Base-by-base conservation (phyloP, 1,140 invertebrate species). In the Dryas iulia region DNA sequence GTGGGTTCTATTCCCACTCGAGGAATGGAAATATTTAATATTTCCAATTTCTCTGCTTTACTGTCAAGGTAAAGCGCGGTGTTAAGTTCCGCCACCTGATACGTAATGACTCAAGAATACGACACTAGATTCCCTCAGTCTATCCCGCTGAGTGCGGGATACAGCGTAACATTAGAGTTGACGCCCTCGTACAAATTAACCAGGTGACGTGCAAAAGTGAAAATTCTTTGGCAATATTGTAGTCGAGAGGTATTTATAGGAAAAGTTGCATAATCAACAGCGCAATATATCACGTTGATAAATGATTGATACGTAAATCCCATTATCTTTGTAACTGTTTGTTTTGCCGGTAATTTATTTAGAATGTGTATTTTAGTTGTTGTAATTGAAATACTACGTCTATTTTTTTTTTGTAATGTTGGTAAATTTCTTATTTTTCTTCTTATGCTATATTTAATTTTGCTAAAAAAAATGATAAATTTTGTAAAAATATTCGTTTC, bases 281-380 rank as follows among this genome's bases (percentile, higher is more conserved):
- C 39, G 39, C 39, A 33, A 30, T 39, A 59, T 59, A 52, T 66
- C 14, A 66, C 57, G 35, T 18, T 59, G 14, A 47, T 47, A 47
- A 47, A 47, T 59, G n/a, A 33, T 23, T 59, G 58, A 59, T 59
- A 59, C 30, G 30, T 33, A 33, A 35, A 59, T 12, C 30, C 21
- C 58, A 33, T 59, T 59, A 33, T 33, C 58, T 59, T 59, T 35
- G 39, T 2, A 18, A 47, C 39, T 47, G 18, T 47, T 47, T 47
- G 14, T 47, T 47, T 47, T 47, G 39, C 39, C 8, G 14, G 18
- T 47, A 21, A 47, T 47, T 47, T 18, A 47, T 47, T 47, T 47
- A 21, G 39, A 47, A 47, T 47, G 7, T 5, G 14, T 35, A 14
- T 8, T n/a, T n/a, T n/a, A n/a, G 39, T 21, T 14, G 8, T 47